Base-by-base conservation (phyloP, 2,888 invertebrate species). In the Netelia melanura region DNA sequence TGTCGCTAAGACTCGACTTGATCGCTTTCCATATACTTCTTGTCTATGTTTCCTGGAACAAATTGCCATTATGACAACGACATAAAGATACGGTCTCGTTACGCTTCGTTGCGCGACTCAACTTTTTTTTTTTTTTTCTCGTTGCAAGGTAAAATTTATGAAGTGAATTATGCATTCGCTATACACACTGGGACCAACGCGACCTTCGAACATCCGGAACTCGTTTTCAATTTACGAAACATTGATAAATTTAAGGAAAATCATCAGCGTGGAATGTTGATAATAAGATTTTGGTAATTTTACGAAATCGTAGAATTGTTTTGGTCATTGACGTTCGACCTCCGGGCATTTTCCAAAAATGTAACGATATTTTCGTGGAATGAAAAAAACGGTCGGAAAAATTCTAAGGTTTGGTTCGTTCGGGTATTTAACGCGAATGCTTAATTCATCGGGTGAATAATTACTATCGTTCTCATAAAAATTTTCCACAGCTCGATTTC, bases 1-100 rank as follows among this genome's bases (percentile, higher is more conserved):
- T 44, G 38, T 17, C 70, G 52, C 70, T 64, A 67, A 68, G 77
- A 43, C 72, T 62, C 38, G 56, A 56, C 81, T 44, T 76, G 58
- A 67, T 67, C 56, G 62, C 74, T 68, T 77, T 64, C 10, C 52
- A 68, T 68, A 67, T 38, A 54, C 25, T 68, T 23, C 38, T 43
- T 54, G 14, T 52, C 30, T 30, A 61, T 38, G 70, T 43, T 75
- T 52, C 58, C 17, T 48, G 8, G 23, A 17, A 62, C 48, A 61
- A 76, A 70, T 81, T 48, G 68, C 52, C 48, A n/a, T 58, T 64
- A 58, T 64, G 48, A 74, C 30, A 30, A 23, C 3, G n/a, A 56
- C n/a, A 3, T 58, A 11, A 52, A 68, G 61, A 30, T 21, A 17
- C 10, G 11, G 61, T 48, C 48, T 68, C 21, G 67, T 23, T 62